Base-by-base conservation (phyloP, 2,888 invertebrate genomes). In the Cerastis rubricosa region DNA sequence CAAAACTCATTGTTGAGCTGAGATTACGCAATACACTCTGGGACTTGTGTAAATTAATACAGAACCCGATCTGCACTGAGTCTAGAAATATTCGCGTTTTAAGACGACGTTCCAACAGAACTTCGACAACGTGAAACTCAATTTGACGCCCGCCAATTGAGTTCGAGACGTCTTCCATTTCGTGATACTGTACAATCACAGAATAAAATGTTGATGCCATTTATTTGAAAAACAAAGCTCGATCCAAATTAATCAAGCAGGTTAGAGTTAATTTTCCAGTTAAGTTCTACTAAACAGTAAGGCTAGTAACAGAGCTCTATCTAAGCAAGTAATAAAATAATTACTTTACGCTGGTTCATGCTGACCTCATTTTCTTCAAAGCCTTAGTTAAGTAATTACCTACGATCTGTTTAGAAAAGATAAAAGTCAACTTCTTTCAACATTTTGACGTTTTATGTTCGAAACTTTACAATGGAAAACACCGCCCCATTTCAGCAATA, bases 121-220 rank as follows among this genome's bases (percentile, higher is more conserved):
- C 40, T 47, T 25, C 19, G 35, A 29, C 19, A 40, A 47, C 35
- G 51, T 51, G 12, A 25, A 61, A 76, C 68, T 69, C 17, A 83
- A 77, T 86, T 76, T 74, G 63, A 59, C 68, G 51, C 76, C 61
- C 40, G 61, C 54, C 35, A 57, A 73, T 76, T 65, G 63, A 66
- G 49, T 74, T 77, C 64, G 2, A 25, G 17, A 64, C 57, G 17
- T 14, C 51, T 59, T 40, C 25, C 17, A 77, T 59, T 64, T 40
- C 43, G 59, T 43, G 29, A 6, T 35, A 25, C 25, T 22, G 12
- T 45, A 65, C 19, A 71, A 79, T 51, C 54, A 61, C 25, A 61
- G 35, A n/a, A 29, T n/a, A 25, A 29, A 65, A 6, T 11, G 17
- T 35, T 29, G 40, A 35, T 35, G 14, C 9, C 14, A 45, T 25